These are phyloP conservation scores for Pogonophryne albipinna DNA, from an alignment of 2,797 vertebrate species.

Conservation along the genomic window DNA sequence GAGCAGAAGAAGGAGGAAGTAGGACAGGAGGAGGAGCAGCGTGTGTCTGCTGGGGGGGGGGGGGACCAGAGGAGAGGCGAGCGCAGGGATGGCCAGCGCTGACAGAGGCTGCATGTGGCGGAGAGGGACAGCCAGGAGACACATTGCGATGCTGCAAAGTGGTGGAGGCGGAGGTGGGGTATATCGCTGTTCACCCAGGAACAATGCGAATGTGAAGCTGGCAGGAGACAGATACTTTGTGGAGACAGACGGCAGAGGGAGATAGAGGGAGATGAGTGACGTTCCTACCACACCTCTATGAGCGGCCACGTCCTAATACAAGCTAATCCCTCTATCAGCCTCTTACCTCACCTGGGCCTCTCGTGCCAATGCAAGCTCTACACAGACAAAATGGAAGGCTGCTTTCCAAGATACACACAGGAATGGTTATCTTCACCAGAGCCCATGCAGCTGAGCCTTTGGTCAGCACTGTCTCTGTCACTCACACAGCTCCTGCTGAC, in stretches of 20 bases:
- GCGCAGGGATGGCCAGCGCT: constrained; percentile 4
- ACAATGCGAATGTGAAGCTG: constrained; percentile 50
- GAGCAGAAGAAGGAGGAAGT: constrained; percentile 72
- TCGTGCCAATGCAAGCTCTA: constrained; percentile 25
- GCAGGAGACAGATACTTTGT: constrained; percentile 55
- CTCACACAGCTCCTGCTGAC: constrained; percentile 56
- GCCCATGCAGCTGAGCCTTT: constrained; percentile 32
- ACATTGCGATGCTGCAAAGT: constrained; percentile 50
- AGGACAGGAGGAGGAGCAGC: constrained; percentile 73
- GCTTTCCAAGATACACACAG: constrained; percentile 30
- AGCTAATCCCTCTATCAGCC: constrained; percentile 71
- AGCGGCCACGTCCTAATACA: constrained; percentile 67
- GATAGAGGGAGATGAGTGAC: constrained; percentile 49
- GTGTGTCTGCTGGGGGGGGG: constrained; percentile 30
- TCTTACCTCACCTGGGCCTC: constrained; percentile 66
- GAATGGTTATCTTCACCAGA: constrained; percentile 26
- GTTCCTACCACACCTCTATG: constrained; percentile 39
- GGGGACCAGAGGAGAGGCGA: constrained; percentile 26
- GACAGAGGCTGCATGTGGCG: constrained; percentile 36
- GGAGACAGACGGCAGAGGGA: constrained; percentile 45
- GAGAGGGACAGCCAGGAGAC: constrained; percentile 36
- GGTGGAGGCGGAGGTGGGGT: neutral
- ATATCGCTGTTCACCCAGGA: constrained; percentile 50
- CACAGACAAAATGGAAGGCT: constrained; percentile 65
- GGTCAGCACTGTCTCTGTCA: constrained; percentile 45